A percentile compares a stretch with the other conserved stretches of the same genome.
phyloP scores from a whole-genome alignment of 2,888 invertebrate genomes.

The Meteorus cinctellus region DNA sequence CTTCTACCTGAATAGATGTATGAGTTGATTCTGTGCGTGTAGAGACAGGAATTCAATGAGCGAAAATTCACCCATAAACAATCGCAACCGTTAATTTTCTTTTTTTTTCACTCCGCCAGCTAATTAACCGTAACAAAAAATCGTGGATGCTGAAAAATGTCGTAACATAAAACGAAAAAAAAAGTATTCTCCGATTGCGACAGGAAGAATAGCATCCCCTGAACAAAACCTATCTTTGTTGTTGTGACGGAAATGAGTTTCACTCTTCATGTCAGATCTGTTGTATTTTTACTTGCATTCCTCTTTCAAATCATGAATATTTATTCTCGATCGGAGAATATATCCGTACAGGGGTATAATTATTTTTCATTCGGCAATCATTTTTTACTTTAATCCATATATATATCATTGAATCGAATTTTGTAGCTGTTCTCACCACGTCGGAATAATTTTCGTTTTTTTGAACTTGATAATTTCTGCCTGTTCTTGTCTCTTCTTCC shows the following conservation, averaged over 20 bases:
- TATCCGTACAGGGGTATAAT: too few relatives aligned
- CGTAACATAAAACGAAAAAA: too few relatives aligned
- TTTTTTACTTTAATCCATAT: too few relatives aligned
- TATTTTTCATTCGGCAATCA: too few relatives aligned
- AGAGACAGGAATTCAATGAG: conserved; percentile 1
- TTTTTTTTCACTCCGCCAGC: background rate
- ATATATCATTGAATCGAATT: background rate
- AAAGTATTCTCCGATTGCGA: too few relatives aligned
- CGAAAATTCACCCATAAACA: background rate
- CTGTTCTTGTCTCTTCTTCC: background rate
- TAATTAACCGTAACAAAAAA: background rate
- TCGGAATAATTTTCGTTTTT: background rate
- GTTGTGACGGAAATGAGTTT: too few relatives aligned
- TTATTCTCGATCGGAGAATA: too few relatives aligned
- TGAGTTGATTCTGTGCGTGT: background rate
- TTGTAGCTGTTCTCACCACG: background rate
- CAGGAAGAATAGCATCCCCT: too few relatives aligned
- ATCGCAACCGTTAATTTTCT: background rate
- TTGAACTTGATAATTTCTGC: background rate
- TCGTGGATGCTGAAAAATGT: background rate
- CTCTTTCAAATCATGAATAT: too few relatives aligned
- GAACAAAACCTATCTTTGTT: too few relatives aligned
- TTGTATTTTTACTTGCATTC: too few relatives aligned
- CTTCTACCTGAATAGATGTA: background rate
- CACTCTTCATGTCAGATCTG: too few relatives aligned